A percentile compares a stretch with the other conserved stretches of the same genome.
phyloP scores from a whole-genome alignment of 2,888 invertebrate genomes.

The Iphiclides podalirius region DNA sequence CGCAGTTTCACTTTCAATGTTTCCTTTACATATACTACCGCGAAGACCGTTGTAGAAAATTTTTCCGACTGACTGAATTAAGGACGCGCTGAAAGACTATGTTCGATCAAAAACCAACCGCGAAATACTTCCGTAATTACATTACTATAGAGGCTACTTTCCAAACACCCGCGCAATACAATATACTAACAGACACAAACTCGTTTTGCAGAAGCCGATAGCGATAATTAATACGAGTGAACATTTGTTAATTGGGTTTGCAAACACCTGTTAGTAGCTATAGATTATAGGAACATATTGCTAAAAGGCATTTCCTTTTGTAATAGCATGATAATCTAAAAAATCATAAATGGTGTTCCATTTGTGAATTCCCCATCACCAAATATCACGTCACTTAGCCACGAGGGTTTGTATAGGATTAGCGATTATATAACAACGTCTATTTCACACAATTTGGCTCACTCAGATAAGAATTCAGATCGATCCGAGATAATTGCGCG shows the following conservation, averaged over 20 bases:
- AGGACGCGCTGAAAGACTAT: conserved; percentile 55
- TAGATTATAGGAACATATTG: too few species aligned
- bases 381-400: too few species aligned
- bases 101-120: conserved; percentile 34
- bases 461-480: conserved; percentile 28
- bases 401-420: too few species aligned
- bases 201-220: conserved; percentile 63
- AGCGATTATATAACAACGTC: neutral
- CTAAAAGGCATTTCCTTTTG: too few species aligned
- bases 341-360: too few species aligned
- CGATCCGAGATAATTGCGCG: conserved; percentile 45
- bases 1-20: conserved; percentile 18
- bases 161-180: conserved; percentile 23
- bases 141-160: conserved; percentile 41
- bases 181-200: conserved; percentile 48
- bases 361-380: too few species aligned
- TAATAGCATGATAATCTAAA: too few species aligned
- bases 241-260: conserved; percentile 40
- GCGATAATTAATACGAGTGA: conserved; percentile 55
- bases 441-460: conserved; percentile 25
- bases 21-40: conserved; percentile 26
- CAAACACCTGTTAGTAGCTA: too few species aligned
- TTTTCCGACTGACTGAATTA: conserved; percentile 57
- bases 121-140: conserved; percentile 44
- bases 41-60: conserved; percentile 20